phyloP scores from a whole-genome alignment of 2,888 invertebrate genomes.

The Eupithecia dodoneata region DNA sequence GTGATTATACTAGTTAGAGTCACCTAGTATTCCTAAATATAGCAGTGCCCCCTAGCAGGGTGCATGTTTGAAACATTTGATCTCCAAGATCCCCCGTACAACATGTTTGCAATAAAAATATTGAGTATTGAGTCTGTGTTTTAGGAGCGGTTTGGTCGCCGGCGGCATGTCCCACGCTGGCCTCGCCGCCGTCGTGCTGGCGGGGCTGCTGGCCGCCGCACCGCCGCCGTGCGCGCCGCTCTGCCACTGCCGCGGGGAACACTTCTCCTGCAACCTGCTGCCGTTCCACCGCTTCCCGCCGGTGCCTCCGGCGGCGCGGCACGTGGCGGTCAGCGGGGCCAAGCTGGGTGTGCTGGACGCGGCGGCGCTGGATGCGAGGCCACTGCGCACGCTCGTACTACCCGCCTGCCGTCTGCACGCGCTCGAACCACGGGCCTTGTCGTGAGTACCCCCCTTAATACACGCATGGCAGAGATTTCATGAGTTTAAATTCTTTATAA shows the following conservation, averaged over 20 bases:
- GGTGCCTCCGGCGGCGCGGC: conserved; percentile 78
- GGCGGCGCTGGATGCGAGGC: conserved; percentile 88
- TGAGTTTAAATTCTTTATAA: too few species aligned
- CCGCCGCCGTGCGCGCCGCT: conserved; percentile 54
- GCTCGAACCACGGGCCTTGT: conserved; percentile 88
- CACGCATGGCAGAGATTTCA: not conserved
- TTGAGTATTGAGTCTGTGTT: not conserved
- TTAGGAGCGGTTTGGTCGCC: conserved; percentile 13
- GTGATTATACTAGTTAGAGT: too few species aligned
- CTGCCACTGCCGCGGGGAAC: conserved; percentile 64
- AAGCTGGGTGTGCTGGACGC: conserved; percentile 87
- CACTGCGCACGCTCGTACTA: conserved; percentile 89
- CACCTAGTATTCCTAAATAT: too few species aligned
- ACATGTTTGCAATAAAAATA: too few species aligned
- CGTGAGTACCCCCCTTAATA: conserved; percentile 75
- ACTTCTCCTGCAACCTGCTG: conserved; percentile 64
- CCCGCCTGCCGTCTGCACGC: conserved; percentile 90
- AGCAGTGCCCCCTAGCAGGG: too few species aligned
- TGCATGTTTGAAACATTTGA: too few species aligned
- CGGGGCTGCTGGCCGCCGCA: conserved; percentile 32
- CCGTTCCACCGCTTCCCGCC: conserved; percentile 68
- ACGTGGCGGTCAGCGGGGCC: conserved; percentile 87
- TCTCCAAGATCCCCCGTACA: too few species aligned
- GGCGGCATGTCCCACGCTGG: conserved; percentile 28
- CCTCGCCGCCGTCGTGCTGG: conserved; percentile 34